Conservation (phyloP, 2,888 invertebrate genomes). For the Megaustenia siamemsis region DNA sequence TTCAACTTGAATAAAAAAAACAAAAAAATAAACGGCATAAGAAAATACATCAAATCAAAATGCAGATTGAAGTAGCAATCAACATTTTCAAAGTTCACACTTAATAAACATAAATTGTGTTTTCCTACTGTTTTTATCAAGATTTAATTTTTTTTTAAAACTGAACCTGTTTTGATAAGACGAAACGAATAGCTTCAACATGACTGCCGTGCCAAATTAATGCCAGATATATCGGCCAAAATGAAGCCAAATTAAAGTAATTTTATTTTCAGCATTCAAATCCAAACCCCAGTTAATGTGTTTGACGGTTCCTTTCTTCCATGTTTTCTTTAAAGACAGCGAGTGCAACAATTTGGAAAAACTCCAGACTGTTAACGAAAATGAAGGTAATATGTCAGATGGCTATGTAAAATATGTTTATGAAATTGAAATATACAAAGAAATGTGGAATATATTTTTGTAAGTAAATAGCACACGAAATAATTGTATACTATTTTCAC, state of each 20-base stretch:
- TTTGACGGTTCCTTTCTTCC: no score
- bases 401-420: no score
- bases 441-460: no score
- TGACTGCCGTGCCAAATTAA: neutral
- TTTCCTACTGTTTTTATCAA: neutral
- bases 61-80: neutral
- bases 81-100: neutral
- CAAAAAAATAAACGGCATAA: neutral
- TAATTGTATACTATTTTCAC: no score
- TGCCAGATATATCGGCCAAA: neutral
- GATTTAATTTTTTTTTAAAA: neutral
- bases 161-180: neutral
- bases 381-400: neutral
- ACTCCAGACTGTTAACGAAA: neutral
- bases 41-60: neutral
- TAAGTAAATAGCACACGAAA: no score
- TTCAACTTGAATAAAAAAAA: neutral
- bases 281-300: no score
- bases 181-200: neutral
- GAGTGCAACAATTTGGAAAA: no score
- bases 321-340: no score
- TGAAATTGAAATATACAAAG: no score
- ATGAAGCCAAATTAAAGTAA: neutral
- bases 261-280: neutral
- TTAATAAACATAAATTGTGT: neutral